Percentiles rank a stretch among this genome's conserved stretches.
phyloP scores from a whole-genome alignment of 2,888 invertebrate genomes.

The Caenorhabditis macrosperma region DNA sequence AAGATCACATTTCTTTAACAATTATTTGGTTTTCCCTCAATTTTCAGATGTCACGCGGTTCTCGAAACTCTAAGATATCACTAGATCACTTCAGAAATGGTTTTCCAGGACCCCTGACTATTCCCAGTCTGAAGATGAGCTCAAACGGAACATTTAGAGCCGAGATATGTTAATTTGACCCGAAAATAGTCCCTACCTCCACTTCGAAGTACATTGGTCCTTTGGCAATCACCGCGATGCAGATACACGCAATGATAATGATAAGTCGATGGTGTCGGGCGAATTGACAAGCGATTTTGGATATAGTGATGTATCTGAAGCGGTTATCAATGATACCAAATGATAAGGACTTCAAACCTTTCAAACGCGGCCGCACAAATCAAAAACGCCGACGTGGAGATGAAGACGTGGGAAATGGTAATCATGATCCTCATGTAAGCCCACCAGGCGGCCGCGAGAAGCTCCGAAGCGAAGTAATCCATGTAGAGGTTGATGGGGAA shows the following conservation, averaged over 20 bases:
- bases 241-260: conserved; percentile 62
- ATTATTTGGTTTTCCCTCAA: no score
- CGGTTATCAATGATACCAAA: no score
- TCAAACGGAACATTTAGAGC: conserved; percentile 6
- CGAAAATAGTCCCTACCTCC: conserved; percentile 61
- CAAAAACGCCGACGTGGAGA: conserved; percentile 75
- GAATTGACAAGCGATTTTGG: conserved; percentile 73
- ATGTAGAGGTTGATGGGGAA: conserved; percentile 77
- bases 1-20: no score
- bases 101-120: no score
- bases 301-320: conserved; percentile 74
- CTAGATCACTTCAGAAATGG: neutral
- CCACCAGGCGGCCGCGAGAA: conserved; percentile 75
- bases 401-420: conserved; percentile 73
- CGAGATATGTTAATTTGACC: no score
- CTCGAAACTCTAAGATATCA: no score
- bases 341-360: conserved; percentile 55
- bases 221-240: conserved; percentile 75
- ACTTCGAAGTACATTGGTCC: conserved; percentile 76
- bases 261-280: conserved; percentile 65
- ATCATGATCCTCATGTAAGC: conserved; percentile 73
- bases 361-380: conserved; percentile 77
- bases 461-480: conserved; percentile 75
- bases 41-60: no score
- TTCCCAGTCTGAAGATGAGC: no score